Evolutionary conservation across 2,113 vertebrate genomes (phyloP).

Genomic region (Otis tarda): DNA sequence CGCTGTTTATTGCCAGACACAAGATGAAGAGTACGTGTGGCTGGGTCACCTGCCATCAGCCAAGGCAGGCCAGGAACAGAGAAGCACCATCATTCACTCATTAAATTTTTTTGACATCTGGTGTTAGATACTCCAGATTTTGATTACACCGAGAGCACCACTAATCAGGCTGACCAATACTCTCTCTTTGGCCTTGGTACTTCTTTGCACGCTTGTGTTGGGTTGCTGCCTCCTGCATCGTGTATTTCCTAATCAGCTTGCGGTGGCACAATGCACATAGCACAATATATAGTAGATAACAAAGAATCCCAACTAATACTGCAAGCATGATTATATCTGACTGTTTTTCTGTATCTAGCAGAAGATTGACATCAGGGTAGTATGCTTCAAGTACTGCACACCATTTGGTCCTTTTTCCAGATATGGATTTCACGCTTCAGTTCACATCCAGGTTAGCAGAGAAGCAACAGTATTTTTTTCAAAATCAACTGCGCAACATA

Average conservation of each 20-base stretch:
- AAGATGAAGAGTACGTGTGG: not conserved
- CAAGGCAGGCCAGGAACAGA: not conserved
- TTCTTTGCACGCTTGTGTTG: not conserved
- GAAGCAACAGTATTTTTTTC: not conserved
- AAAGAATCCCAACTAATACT: not conserved
- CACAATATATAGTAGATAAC: rapidly evolving
- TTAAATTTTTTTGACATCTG: not conserved
- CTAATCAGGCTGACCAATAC: not conserved
- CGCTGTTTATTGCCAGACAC: not conserved
- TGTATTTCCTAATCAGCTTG: not conserved
- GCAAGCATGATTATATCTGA: not conserved
- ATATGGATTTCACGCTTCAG: not conserved
- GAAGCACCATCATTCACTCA: not conserved
- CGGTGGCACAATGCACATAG: not conserved
- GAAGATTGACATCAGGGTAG: not conserved
- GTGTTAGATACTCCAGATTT: not conserved
- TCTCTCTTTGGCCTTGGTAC: too few relatives aligned
- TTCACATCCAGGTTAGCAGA: not conserved
- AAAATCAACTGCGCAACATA: not conserved
- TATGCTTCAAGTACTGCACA: not conserved
- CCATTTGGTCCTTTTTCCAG: not conserved
- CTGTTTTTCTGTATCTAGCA: not conserved
- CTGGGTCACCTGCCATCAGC: not conserved
- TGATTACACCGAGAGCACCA: not conserved
- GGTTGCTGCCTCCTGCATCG: not conserved